Evolutionary conservation across 2,113 vertebrate genomes (phyloP).

Genomic region (Jacana jacana): DNA sequence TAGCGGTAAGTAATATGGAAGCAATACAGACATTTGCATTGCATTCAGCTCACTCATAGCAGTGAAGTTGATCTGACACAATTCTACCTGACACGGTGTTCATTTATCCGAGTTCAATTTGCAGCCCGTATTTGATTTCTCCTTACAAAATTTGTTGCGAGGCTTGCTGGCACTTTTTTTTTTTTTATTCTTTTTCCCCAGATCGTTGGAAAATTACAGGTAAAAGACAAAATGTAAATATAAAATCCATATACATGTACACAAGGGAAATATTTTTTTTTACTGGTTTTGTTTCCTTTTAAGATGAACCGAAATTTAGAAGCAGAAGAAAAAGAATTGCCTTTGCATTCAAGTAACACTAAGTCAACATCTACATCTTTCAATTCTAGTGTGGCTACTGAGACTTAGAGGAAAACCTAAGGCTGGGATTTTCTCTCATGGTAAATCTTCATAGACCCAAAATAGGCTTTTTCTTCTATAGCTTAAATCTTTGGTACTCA

Average conservation of each 20-base stretch:
- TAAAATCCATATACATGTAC: background rate
- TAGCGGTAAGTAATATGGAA: background rate
- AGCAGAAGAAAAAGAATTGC: background rate
- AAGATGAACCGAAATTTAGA: background rate
- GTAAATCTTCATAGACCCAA: background rate
- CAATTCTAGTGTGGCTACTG: background rate
- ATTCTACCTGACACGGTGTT: background rate
- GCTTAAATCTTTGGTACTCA: background rate
- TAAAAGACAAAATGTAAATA: background rate
- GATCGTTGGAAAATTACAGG: background rate
- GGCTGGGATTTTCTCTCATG: background rate
- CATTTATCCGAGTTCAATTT: background rate
- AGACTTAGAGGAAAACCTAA: background rate
- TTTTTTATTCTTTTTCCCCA: background rate
- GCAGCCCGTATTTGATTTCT: background rate
- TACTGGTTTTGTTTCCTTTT: background rate
- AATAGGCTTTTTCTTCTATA: background rate
- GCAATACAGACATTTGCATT: background rate
- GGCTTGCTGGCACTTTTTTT: background rate
- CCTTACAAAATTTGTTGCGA: background rate
- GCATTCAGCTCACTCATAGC: background rate
- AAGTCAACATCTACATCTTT: background rate
- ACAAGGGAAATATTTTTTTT: background rate
- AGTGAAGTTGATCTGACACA: background rate
- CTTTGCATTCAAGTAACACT: background rate